phyloP scores from a whole-genome alignment of 1,140 invertebrate species.

The Orchesella cincta region DNA sequence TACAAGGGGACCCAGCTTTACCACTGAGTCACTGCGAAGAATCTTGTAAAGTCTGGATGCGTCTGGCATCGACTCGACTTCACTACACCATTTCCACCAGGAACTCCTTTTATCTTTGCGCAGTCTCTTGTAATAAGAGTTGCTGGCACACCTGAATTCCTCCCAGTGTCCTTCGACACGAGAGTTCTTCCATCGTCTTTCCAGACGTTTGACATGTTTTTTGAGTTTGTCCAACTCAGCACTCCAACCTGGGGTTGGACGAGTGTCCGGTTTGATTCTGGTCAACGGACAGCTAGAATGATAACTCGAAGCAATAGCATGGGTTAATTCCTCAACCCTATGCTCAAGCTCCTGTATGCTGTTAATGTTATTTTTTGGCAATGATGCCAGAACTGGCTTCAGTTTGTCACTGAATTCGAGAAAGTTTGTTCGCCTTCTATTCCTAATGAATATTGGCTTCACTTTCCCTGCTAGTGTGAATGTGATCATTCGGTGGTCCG shows the following conservation, averaged over 20 bases:
- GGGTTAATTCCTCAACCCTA: neutral
- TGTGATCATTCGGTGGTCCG: conserved; percentile 35
- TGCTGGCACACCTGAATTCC: neutral
- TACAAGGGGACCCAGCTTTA: neutral
- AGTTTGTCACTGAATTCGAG: neutral
- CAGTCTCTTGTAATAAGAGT: neutral
- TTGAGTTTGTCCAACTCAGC: neutral
- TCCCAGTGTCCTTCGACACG: neutral
- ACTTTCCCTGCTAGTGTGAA: neutral
- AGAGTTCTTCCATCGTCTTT: neutral
- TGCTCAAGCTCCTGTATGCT: conserved; percentile 13
- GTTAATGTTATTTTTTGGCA: neutral
- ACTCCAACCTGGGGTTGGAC: conserved; percentile 24
- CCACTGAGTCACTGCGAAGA: neutral
- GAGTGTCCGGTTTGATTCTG: neutral
- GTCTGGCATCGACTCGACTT: neutral
- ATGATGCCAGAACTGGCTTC: neutral
- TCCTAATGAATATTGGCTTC: conserved; percentile 18
- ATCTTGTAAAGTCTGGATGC: neutral
- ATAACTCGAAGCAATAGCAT: neutral
- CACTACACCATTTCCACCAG: conserved; percentile 18
- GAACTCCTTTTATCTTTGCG: conserved; percentile 24
- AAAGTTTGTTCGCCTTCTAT: conserved; percentile 35
- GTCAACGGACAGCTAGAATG: conserved; percentile 24
- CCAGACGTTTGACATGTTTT: neutral